These are phyloP conservation scores for Stictonetta naevosa DNA, from an alignment of 2,113 vertebrate genomes.

Conservation along the genomic window DNA sequence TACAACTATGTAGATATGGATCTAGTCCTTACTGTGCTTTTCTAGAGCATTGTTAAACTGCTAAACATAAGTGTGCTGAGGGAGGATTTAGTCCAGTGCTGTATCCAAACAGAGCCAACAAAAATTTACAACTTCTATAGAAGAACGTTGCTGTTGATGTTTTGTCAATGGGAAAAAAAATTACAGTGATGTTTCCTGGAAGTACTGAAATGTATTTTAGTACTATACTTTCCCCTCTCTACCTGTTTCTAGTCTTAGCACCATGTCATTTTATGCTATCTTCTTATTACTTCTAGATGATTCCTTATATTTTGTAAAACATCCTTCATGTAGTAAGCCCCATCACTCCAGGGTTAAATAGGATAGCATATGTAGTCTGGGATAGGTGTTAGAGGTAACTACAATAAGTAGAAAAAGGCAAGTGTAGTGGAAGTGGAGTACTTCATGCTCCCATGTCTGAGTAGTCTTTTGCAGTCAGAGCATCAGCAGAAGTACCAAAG, in stretches of 20 bases:
- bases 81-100: neutral
- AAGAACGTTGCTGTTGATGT: neutral
- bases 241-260: neutral
- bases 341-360: neutral
- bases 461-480: neutral
- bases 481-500: neutral
- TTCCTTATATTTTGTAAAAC: neutral
- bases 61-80: neutral
- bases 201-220: neutral
- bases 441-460: neutral
- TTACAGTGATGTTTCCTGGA: neutral
- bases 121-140: neutral
- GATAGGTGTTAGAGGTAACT: neutral
- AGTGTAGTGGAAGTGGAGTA: neutral
- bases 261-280: neutral
- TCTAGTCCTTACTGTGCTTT: neutral
- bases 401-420: neutral
- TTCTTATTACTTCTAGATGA: neutral
- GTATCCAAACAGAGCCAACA: neutral
- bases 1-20: neutral
- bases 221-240: neutral
- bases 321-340: neutral
- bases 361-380: neutral
- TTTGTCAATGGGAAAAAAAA: neutral
- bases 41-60: neutral